A percentile compares a stretch with the other conserved stretches of the same genome.
These are phyloP conservation scores for Xenopus tropicalis DNA, from an alignment of 2,113 vertebrate species.

Conservation along the genomic window UCB_Xtro_10.0 CM004446.2:93390501-93391000, in stretches of 20 bases:
- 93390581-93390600: neutral
- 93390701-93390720: conserved; percentile 4
- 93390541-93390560: neutral
- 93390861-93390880: neutral
- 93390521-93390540: neutral
- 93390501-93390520: neutral
- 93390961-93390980: too few species aligned
- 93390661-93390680: conserved; percentile 9
- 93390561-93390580: neutral
- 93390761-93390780: conserved; percentile 2
- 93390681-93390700: neutral
- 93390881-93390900: too few species aligned
- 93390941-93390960: too few species aligned
- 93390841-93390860: neutral
- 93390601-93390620: conserved; percentile 9
- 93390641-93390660: conserved; percentile 19
- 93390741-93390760: conserved; percentile 6
- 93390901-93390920: too few species aligned
- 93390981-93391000: too few species aligned
- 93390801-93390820: neutral
- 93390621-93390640: conserved; percentile 1
- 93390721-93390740: neutral
- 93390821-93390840: neutral
- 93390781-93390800: neutral
- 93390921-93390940: too few species aligned